Percentiles rank a stretch among this genome's conserved stretches.
Conservation (phyloP, 2,113 vertebrate species). For the Podarcis raffonei region DNA sequence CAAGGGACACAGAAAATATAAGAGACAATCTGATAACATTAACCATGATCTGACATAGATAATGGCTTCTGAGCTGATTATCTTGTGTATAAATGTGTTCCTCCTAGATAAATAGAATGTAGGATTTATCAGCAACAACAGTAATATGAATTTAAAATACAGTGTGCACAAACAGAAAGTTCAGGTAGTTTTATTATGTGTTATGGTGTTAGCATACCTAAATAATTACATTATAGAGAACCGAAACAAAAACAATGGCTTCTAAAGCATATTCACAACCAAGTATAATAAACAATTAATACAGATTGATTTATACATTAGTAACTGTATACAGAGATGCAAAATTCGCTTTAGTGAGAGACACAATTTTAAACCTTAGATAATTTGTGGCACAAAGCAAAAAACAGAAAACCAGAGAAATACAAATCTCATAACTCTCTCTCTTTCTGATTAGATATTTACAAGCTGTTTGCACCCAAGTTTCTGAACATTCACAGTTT, state of each 20-base stretch:
- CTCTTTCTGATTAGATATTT: neutral
- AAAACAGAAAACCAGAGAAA: neutral
- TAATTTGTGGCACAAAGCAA: neutral
- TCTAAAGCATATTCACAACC: neutral
- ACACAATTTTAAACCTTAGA: neutral
- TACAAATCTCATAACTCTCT: neutral
- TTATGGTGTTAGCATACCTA: constrained; percentile 3
- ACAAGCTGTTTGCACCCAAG: neutral
- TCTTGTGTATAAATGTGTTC: neutral
- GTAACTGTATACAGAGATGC: neutral
- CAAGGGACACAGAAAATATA: neutral
- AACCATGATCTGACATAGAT: neutral
- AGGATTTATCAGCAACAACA: neutral
- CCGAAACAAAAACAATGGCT: neutral
- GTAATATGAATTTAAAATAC: neutral
- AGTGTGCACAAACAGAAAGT: neutral
- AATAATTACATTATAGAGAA: constrained; percentile 21
- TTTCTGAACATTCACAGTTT: neutral
- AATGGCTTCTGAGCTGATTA: neutral
- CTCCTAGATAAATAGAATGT: neutral
- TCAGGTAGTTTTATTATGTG: neutral
- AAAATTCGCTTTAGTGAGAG: neutral
- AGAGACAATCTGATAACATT: neutral
- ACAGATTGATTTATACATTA: neutral
- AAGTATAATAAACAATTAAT: neutral